A percentile compares a stretch with the other conserved stretches of the same genome.
These are phyloP conservation scores for Lamellibrachia luymesi DNA, from an alignment of 1,140 invertebrate genomes.

Conservation along the genomic window DNA sequence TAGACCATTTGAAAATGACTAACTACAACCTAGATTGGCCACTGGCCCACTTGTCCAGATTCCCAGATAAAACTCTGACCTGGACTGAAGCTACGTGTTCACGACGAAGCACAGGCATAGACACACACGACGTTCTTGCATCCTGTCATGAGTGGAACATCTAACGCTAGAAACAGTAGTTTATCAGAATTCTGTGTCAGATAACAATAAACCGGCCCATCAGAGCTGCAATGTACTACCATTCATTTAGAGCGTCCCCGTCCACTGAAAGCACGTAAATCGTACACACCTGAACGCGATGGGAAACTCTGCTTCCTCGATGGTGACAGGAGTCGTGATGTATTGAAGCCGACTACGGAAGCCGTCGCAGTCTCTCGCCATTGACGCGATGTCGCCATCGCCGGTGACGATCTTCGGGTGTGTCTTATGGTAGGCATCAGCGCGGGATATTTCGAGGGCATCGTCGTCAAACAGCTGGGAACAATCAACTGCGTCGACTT, in stretches of 20 bases:
- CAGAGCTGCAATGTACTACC: neutral
- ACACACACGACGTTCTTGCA: too few relatives aligned
- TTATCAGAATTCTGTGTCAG: neutral
- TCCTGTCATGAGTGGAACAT: neutral
- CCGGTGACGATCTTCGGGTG: neutral
- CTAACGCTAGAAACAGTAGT: neutral
- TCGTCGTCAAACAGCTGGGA: conserved; percentile 13
- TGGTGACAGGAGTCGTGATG: neutral
- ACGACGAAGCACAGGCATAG: too few relatives aligned
- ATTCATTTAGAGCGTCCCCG: neutral
- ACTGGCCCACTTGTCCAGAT: too few relatives aligned
- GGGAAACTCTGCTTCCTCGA: conserved; percentile 23
- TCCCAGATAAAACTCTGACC: too few relatives aligned
- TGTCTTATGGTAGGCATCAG: neutral
- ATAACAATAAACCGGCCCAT: neutral
- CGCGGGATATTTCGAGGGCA: conserved; percentile 2
- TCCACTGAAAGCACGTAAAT: neutral
- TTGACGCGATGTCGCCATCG: neutral
- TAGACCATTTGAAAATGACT: too few relatives aligned
- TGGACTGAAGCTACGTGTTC: too few relatives aligned
- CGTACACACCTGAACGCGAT: conserved; percentile 22
- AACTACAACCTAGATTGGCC: too few relatives aligned
- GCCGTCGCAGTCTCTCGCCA: neutral
- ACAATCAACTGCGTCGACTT: conserved; percentile 23
- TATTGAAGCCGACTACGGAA: neutral